Conservation (phyloP, 2,113 vertebrate genomes). For the Mustela lutreola region DNA sequence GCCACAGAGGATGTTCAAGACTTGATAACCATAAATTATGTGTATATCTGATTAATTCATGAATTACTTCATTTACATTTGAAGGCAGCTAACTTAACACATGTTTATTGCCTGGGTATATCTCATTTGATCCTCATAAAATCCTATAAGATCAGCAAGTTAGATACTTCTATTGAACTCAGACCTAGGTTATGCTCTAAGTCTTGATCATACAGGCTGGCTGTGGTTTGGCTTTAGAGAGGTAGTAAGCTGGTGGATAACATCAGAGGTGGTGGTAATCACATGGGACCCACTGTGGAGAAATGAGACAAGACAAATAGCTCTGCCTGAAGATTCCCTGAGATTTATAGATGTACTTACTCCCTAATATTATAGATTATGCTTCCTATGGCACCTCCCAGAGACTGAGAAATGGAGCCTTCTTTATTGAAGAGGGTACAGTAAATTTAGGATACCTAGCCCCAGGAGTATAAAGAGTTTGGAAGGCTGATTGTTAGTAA, state of each 20-base stretch:
- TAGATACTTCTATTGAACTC: conserved; percentile 12
- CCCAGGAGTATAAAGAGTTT: neutral
- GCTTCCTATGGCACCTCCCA: neutral
- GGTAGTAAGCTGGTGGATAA: neutral
- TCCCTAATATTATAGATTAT: neutral
- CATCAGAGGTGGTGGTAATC: neutral
- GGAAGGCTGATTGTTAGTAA: neutral
- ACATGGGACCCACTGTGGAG: neutral
- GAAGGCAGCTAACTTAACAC: neutral
- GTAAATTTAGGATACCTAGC: neutral
- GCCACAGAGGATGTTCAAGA: neutral
- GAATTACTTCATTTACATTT: neutral
- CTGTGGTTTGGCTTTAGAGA: neutral
- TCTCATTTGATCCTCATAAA: neutral
- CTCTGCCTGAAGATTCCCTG: neutral
- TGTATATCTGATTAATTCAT: conserved; percentile 18
- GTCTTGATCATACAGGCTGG: neutral
- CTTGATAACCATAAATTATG: neutral
- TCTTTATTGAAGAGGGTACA: neutral
- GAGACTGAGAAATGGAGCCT: neutral
- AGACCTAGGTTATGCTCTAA: neutral
- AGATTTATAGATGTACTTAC: neutral
- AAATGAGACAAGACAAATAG: neutral
- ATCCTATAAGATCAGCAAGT: neutral
- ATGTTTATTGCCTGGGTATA: neutral